Evolutionary conservation across 2,113 vertebrate genomes (phyloP).

Genomic region (Carlito syrichta): DNA sequence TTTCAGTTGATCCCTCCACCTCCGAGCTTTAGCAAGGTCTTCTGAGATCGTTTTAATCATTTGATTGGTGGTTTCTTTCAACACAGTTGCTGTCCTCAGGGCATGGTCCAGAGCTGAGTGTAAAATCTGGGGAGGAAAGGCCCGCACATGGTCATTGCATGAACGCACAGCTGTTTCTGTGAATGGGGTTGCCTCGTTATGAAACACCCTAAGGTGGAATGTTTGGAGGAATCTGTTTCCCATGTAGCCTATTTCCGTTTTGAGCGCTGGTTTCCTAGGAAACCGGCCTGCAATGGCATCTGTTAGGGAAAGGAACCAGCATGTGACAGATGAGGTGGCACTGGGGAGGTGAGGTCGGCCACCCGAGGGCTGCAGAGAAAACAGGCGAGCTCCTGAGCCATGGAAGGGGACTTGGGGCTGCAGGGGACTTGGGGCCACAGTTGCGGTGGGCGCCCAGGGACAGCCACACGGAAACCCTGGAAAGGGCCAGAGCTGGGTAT

Average conservation of each 20-base stretch:
- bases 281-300: slow-evolving; percentile 55
- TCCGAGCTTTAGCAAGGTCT: slow-evolving; percentile 85
- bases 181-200: neutral
- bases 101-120: slow-evolving; percentile 88
- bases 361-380: neutral
- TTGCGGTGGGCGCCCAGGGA: too few relatives aligned
- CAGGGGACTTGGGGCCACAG: too few relatives aligned
- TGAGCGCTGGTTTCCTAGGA: slow-evolving; percentile 70
- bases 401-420: neutral
- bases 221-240: slow-evolving; percentile 44
- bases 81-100: slow-evolving; percentile 85
- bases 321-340: slow-evolving; percentile 20
- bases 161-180: neutral
- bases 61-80: slow-evolving; percentile 91
- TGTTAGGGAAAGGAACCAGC: slow-evolving; percentile 40
- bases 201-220: slow-evolving; percentile 30
- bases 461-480: too few relatives aligned
- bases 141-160: slow-evolving; percentile 9
- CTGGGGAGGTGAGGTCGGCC: slow-evolving; percentile 53
- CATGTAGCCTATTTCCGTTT: slow-evolving; percentile 56
- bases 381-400: neutral
- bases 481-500: too few relatives aligned
- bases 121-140: slow-evolving; percentile 81
- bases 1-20: slow-evolving; percentile 70
- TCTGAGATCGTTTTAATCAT: slow-evolving; percentile 88